Evolutionary conservation across 1,140 invertebrate genomes (phyloP), one percentile per base, ranked within the genome.

Genomic region (Agrypnia vestita): DNA sequence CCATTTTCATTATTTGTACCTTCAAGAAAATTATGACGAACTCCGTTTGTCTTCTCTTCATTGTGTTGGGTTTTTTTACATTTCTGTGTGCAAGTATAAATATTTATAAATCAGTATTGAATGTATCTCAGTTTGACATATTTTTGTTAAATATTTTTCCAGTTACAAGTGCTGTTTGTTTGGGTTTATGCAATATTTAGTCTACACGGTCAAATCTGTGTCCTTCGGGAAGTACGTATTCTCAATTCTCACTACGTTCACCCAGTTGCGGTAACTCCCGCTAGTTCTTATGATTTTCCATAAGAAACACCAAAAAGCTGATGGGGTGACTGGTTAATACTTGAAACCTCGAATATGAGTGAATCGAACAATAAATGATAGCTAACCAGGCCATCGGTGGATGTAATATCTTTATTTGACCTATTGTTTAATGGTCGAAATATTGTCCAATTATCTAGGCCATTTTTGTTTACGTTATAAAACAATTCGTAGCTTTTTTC

Each of bases 401-500:
- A 19, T 19, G n/a, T 55, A 55, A 19, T 19, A 35, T 35, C 25
- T 35, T 35, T 15, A 51, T 12, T 51, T 15, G 11, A 15, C 49
- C 11, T 46, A 25, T 17, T 25, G 15, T 71, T 17, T 46, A 17
- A 25, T 77, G 76, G 46, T 49, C 43, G 51, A 51, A 15, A 71
- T 43, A 44, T 59, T 59, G 67, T 73, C 46, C 43, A 79, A 59
- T 75, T 80, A 76, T 80, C 25, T 55, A 78, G 74, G 76, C 69
- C 79, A 81, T 64, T 77, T 78, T 79, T 71, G 69, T 82, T 80
- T 80, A 82, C 64, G 53, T 69, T 80, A 76, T 74, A 79, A 71
- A 80, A 53, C 47, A 73, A 46, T 73, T 82, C 72, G 77, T 78
- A 82, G 74, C 78, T 80, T 82, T 81, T 80, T 82, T 82, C 78